Evolutionary conservation across 2,797 vertebrate species (phyloP).

Genomic region (Sebastes miniatus): DNA sequence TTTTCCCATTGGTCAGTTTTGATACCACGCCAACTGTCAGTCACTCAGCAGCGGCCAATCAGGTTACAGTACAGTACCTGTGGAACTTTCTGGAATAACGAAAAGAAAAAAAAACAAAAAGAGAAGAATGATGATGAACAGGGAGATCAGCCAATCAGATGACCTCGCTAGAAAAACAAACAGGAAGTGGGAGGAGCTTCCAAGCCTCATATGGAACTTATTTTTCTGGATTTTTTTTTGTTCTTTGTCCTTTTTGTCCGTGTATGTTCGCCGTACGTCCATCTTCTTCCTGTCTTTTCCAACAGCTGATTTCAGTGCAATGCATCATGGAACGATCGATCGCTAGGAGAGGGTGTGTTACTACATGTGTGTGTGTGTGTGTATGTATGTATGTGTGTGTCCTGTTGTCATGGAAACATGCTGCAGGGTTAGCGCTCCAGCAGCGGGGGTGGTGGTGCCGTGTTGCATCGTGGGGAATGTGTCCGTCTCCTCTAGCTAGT

Average conservation of each 20-base stretch:
- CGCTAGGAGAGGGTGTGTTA: slow-evolving; percentile 71
- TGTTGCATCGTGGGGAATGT: slow-evolving; percentile 62
- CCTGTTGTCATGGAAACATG: slow-evolving; percentile 73
- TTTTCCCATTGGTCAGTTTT: slow-evolving; percentile 66
- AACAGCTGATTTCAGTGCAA: slow-evolving; percentile 95
- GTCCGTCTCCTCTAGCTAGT: slow-evolving; percentile 88
- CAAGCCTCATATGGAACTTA: slow-evolving; percentile 77
- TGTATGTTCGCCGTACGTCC: slow-evolving; percentile 63
- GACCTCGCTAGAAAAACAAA: slow-evolving; percentile 79
- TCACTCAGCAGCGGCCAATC: slow-evolving; percentile 74
- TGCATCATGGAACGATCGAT: slow-evolving; percentile 86
- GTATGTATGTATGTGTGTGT: slow-evolving; percentile 25
- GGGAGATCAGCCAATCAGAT: slow-evolving; percentile 56
- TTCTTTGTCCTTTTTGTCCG: slow-evolving; percentile 79
- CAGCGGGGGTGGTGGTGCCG: slow-evolving; percentile 59
- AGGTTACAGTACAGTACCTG: slow-evolving; percentile 70
- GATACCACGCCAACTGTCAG: slow-evolving; percentile 63
- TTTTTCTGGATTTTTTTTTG: slow-evolving; percentile 54
- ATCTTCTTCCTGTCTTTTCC: slow-evolving; percentile 71
- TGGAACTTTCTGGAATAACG: slow-evolving; percentile 81
- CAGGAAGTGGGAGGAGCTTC: slow-evolving; percentile 86
- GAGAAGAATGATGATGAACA: slow-evolving; percentile 66
- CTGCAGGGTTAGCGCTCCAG: slow-evolving; percentile 70
- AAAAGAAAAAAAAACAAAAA: slow-evolving; percentile 10
- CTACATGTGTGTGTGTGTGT: slow-evolving; percentile 60